Evolutionary conservation across 37 sponge, comb jelly and placozoan species (phyloP), one percentile per base, ranked within the genome.

Genomic region (Cliona cf. orientalis): DNA sequence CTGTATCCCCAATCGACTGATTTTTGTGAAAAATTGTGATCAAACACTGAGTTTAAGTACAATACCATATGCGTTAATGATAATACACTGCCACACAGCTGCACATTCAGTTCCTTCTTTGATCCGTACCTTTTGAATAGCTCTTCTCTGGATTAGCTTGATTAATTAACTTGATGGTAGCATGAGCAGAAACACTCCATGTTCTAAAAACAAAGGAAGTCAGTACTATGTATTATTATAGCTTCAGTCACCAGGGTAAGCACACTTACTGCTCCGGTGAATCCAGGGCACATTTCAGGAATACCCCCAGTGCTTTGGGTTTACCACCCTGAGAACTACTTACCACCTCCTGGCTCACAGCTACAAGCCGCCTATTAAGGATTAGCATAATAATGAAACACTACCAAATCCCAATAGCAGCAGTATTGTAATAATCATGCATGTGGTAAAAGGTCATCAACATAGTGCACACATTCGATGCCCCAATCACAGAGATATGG

Each of bases 1-100:
- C 71, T 71, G 29, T 80, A 80, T 2, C 81, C 81, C 81, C 81
- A 80, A 57, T 80, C 81, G 12, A 43, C 55, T 23, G 81, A 69
- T 11, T 33, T 41, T 23, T 43, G 34, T 31, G 71, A 68, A 41
- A 71, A 80, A 39, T 37, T 37, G 29, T 80, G 81, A n/a, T 35
- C 33, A 70, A 80, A 80, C n/a, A 38, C 81, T 80, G 71, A 49
- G 55, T 11, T 49, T 19, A 49, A 11, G 55, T 19, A 49, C 17
- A 11, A 68, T 36, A 37, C 3, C 11, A 7, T 68, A 9, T 68
- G 69, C 5, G 23, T 23, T 37, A 32, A 68, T 25, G 63, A 62
- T 25, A n/a, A n/a, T n/a, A n/a, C n/a, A n/a, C n/a, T n/a, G n/a
- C n/a, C n/a, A n/a, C n/a, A n/a, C n/a, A n/a, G n/a, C n/a, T n/a